Conservation (phyloP, 2,113 vertebrate genomes). For the human region GRCh38 chr7:67153501-67154000, state of each 20-base stretch:
- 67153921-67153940: too few species aligned
- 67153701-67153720: neutral
- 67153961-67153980: too few species aligned
- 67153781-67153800: neutral
- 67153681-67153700: neutral
- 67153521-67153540: neutral
- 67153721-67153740: neutral
- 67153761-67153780: neutral
- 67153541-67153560: neutral
- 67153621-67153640: neutral
- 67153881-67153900: neutral
- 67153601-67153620: neutral
- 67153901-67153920: neutral
- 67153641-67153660: neutral
- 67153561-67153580: neutral
- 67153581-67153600: neutral
- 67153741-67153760: neutral
- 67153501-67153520: neutral
- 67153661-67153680: neutral
- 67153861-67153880: constrained; percentile 10
- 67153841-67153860: neutral
- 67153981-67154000: accelerated
- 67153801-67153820: neutral
- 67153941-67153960: too few species aligned
- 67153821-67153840: too few species aligned